Percentiles rank a stretch among this genome's conserved stretches.
Conservation (phyloP, 2,888 invertebrate species). For the Drosophila atripex region DNA sequence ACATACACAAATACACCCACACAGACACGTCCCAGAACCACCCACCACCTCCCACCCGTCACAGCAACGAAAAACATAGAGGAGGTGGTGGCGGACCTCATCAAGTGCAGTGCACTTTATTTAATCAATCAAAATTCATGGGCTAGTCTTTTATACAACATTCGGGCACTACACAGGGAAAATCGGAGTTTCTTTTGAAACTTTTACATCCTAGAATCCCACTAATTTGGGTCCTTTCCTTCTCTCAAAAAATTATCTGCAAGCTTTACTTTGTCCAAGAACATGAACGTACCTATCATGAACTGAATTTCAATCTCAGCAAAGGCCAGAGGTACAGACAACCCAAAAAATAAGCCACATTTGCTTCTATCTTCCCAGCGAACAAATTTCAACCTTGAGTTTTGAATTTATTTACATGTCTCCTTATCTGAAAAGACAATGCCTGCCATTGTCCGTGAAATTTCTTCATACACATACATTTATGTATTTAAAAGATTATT, state of each 20-base stretch:
- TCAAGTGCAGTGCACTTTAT: constrained; percentile 74
- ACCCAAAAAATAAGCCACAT: neutral
- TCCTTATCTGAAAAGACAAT: neutral
- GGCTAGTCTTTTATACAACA: constrained; percentile 35
- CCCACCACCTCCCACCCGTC: constrained; percentile 10
- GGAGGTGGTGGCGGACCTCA: constrained; percentile 17
- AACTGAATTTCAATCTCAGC: neutral
- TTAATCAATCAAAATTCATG: constrained; percentile 76
- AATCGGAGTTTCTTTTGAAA: neutral
- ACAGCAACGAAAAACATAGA: neutral
- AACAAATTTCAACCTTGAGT: neutral
- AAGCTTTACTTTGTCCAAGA: neutral
- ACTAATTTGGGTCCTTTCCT: too few species aligned
- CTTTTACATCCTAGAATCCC: neutral
- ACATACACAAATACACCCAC: constrained; percentile 20
- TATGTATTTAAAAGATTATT: neutral
- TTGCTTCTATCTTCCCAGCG: neutral
- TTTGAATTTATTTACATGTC: neutral
- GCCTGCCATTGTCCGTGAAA: neutral
- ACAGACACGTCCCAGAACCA: constrained; percentile 6
- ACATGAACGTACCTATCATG: neutral
- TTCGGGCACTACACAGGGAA: constrained; percentile 3
- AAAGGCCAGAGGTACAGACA: neutral
- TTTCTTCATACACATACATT: neutral
- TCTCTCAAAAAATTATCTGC: neutral